A percentile compares a stretch with the other conserved stretches of the same genome.
Conservation (phyloP, 2,797 vertebrate species). For the Podarcis siculus region DNA sequence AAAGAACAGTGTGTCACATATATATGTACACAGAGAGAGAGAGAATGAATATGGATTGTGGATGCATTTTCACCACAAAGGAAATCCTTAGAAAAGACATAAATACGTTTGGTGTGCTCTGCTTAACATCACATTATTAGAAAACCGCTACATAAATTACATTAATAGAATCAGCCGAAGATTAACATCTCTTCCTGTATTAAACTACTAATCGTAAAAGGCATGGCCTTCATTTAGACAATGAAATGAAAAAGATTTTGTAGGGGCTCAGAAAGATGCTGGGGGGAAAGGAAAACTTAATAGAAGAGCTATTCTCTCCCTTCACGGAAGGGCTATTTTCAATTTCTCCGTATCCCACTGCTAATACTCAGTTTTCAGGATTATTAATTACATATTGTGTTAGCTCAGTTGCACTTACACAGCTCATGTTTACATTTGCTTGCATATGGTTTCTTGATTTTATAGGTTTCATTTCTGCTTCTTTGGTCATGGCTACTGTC, state of each 20-base stretch:
- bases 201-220: background rate
- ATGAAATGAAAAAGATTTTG: background rate
- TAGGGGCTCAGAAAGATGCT: background rate
- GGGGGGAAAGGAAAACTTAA: background rate
- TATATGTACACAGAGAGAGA: background rate
- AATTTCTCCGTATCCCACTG: background rate
- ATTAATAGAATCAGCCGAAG: background rate
- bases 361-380: background rate
- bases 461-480: background rate
- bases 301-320: background rate
- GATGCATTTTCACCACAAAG: background rate
- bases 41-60: background rate
- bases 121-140: background rate
- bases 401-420: background rate
- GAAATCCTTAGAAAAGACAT: background rate
- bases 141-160: background rate
- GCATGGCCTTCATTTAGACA: background rate
- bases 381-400: background rate
- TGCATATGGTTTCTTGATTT: background rate
- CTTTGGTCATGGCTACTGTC: too few relatives aligned
- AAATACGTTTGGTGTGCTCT: background rate
- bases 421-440: background rate
- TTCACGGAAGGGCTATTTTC: background rate
- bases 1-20: constrained; percentile 14
- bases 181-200: background rate